Percentiles rank a stretch among this genome's conserved stretches.
phyloP scores from a whole-genome alignment of 2,888 invertebrate species.

The Drosophila affinis region DNA sequence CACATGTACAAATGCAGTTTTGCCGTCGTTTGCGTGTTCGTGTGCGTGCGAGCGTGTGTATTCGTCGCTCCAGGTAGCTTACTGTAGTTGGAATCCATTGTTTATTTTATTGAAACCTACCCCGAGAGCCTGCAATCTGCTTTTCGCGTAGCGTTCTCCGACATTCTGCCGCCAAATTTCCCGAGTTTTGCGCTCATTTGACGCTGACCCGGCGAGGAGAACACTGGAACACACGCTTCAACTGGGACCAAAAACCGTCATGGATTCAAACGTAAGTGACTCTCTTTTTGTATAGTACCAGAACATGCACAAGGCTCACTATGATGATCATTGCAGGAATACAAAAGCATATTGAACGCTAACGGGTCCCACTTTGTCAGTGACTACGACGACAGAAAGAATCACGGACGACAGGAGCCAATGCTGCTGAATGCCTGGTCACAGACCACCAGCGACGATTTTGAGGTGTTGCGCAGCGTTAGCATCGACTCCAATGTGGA shows the following conservation, averaged over 20 bases:
- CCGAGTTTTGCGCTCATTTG: conserved; percentile 46
- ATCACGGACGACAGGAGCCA: conserved; percentile 19
- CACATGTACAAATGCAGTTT: conserved; percentile 3
- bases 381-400: conserved; percentile 7
- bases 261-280: conserved; percentile 56
- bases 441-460: conserved; percentile 72
- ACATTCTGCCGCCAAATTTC: conserved; percentile 70
- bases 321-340: conserved; percentile 29
- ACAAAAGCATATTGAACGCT: conserved; percentile 18
- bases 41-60: conserved; percentile 13
- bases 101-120: conserved; percentile 43
- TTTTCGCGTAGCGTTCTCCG: conserved; percentile 38
- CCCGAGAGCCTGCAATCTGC: conserved; percentile 18
- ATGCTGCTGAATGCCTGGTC: conserved; percentile 75
- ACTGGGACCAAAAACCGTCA: conserved; percentile 17
- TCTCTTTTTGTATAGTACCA: not conserved
- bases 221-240: conserved; percentile 12
- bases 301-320: not conserved
- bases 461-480: conserved; percentile 51
- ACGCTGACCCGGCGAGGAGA: conserved; percentile 43
- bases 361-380: conserved; percentile 42
- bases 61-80: conserved; percentile 54
- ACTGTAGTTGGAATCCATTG: conserved; percentile 63
- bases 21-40: conserved; percentile 9
- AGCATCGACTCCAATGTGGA: conserved; percentile 40